Conservation (phyloP, 2,888 invertebrate genomes). For the Drosophila mulleri region DNA sequence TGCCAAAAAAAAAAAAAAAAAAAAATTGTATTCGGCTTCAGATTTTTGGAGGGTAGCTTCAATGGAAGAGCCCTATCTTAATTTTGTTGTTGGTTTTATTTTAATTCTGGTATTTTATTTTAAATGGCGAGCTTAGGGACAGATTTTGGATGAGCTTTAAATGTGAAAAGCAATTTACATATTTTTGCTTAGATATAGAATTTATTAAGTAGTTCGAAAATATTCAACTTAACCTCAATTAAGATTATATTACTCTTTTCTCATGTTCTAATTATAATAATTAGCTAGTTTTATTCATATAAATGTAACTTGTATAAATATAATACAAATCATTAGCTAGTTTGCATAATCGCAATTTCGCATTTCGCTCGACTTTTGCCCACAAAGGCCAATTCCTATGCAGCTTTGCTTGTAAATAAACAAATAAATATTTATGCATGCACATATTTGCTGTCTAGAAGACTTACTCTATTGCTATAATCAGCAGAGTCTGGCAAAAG, state of each 20-base stretch:
- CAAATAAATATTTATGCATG: conserved; percentile 3
- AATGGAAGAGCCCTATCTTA: conserved; percentile 24
- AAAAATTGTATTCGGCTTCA: conserved; percentile 13
- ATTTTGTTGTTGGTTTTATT: conserved; percentile 21
- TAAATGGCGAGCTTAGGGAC: neutral
- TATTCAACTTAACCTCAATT: too few relatives aligned
- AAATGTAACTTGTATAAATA: neutral
- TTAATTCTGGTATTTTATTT: conserved; percentile 11
- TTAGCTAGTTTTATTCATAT: neutral
- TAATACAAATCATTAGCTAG: neutral
- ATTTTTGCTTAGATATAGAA: neutral
- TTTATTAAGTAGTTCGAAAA: too few relatives aligned
- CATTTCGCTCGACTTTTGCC: neutral
- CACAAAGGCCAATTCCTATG: conserved; percentile 55
- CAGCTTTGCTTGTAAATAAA: conserved; percentile 31
- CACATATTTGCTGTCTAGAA: neutral
- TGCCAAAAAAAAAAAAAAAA: conserved; percentile 11
- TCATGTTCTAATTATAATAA: too few relatives aligned
- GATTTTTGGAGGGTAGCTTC: neutral
- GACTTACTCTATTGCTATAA: conserved; percentile 30
- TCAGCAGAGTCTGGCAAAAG: conserved; percentile 34
- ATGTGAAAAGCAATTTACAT: neutral
- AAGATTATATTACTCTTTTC: too few relatives aligned
- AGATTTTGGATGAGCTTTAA: neutral
- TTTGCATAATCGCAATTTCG: neutral